These are phyloP conservation scores for Acromyrmex heyeri DNA, from an alignment of 1,140 invertebrate genomes.

Conservation along the genomic window DNA sequence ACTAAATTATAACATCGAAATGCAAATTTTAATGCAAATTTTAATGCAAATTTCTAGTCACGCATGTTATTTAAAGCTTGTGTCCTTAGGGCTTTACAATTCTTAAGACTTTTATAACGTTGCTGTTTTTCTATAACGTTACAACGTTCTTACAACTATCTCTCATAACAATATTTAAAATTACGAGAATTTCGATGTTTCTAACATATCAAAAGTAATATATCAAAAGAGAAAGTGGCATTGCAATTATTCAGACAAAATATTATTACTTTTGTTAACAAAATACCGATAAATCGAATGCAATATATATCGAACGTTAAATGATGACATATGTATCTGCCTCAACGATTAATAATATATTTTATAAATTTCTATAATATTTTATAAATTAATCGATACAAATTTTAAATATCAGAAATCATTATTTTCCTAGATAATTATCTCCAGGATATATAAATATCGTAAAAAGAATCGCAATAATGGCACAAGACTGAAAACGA, in stretches of 20 bases:
- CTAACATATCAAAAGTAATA: not conserved
- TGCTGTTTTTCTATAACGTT: not conserved
- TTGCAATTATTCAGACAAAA: slow-evolving; percentile 34
- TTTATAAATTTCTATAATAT: slow-evolving; percentile 22
- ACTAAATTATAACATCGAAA: slow-evolving; percentile 52
- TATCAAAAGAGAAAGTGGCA: slow-evolving; percentile 7
- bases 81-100: not conserved
- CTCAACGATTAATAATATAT: slow-evolving; percentile 20
- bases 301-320: slow-evolving; percentile 25
- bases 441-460: not conserved
- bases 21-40: slow-evolving; percentile 63
- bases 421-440: slow-evolving; percentile 12
- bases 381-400: not conserved
- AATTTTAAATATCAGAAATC: slow-evolving; percentile 7
- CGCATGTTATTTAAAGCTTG: slow-evolving; percentile 38
- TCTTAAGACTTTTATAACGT: not conserved
- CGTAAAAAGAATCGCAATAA: not conserved
- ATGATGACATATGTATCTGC: slow-evolving; percentile 34
- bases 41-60: slow-evolving; percentile 39
- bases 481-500: not conserved
- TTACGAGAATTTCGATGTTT: slow-evolving; percentile 8
- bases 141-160: slow-evolving; percentile 11
- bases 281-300: slow-evolving; percentile 25
- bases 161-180: slow-evolving; percentile 9
- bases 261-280: slow-evolving; percentile 33